Conservation (phyloP, 2,113 vertebrate species). For the Lasiurus cinereus region DNA sequence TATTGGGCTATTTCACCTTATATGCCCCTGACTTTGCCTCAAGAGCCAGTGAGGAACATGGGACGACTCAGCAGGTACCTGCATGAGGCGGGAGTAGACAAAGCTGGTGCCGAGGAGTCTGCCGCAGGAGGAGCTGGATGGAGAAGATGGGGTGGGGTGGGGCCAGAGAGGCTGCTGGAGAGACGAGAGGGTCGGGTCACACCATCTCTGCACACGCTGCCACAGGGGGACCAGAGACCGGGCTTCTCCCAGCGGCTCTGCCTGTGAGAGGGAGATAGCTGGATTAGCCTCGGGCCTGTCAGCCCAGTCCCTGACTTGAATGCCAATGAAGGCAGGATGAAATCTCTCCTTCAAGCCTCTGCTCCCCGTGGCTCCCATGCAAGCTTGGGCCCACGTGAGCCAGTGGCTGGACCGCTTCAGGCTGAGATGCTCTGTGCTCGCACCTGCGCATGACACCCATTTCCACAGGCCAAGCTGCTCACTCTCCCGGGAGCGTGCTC, state of each 20-base stretch:
- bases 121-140: background rate
- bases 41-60: background rate
- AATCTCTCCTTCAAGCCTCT: background rate
- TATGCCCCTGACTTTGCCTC: background rate
- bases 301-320: background rate
- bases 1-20: background rate
- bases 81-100: too few species aligned
- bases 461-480: background rate
- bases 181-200: background rate
- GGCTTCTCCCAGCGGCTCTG: background rate
- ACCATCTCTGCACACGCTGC: background rate
- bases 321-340: background rate
- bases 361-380: fast-evolving
- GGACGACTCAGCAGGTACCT: background rate
- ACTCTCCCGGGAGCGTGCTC: background rate
- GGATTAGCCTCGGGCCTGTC: constrained; percentile 38
- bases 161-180: background rate
- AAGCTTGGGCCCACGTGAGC: too few species aligned
- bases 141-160: too few species aligned
- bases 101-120: background rate
- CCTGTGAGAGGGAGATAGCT: constrained; percentile 37
- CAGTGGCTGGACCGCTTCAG: background rate
- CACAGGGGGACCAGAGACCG: background rate
- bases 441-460: background rate
- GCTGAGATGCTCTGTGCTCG: background rate